phyloP scores from a whole-genome alignment of 2,888 invertebrate species.

The Mechanitis messenoides region DNA sequence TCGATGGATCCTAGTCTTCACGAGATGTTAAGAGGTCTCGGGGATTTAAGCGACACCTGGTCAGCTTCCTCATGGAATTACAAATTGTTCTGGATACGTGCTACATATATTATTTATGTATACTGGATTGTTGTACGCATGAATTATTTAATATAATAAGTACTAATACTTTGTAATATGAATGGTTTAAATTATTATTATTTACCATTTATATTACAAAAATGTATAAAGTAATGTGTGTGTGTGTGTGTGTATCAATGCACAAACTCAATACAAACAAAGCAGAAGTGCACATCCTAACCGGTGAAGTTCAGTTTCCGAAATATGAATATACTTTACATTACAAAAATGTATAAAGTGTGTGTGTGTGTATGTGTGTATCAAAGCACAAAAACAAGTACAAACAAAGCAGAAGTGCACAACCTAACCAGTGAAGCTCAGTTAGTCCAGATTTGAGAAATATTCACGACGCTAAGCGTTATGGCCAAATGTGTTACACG shows the following conservation, averaged over 20 bases:
- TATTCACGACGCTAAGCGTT: slow-evolving; percentile 70
- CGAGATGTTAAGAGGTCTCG: slow-evolving; percentile 46
- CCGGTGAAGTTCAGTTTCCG: slow-evolving; percentile 59
- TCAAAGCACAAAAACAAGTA: slow-evolving; percentile 12
- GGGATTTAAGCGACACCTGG: slow-evolving; percentile 57
- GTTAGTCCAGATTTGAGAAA: slow-evolving; percentile 78
- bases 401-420: slow-evolving; percentile 25
- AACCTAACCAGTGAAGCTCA: slow-evolving; percentile 53
- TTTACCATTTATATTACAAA: too few species aligned
- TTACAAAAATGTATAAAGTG: neutral
- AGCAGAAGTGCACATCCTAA: slow-evolving; percentile 18
- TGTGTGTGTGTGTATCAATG: neutral
- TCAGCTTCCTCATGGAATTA: slow-evolving; percentile 38
- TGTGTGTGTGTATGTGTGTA: slow-evolving; percentile 3
- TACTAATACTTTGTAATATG: too few species aligned
- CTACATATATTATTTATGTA: too few species aligned
- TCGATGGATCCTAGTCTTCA: slow-evolving; percentile 54
- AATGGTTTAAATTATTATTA: too few species aligned
- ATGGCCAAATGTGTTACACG: slow-evolving; percentile 72
- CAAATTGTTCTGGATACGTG: slow-evolving; percentile 19
- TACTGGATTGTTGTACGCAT: too few species aligned
- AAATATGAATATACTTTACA: too few species aligned
- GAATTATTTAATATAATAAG: too few species aligned
- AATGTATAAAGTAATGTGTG: too few species aligned
- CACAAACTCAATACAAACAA: neutral